Evolutionary conservation across 1,140 invertebrate species (phyloP), one percentile per base, ranked within the genome.

Genomic region (Bombus affinis): DNA sequence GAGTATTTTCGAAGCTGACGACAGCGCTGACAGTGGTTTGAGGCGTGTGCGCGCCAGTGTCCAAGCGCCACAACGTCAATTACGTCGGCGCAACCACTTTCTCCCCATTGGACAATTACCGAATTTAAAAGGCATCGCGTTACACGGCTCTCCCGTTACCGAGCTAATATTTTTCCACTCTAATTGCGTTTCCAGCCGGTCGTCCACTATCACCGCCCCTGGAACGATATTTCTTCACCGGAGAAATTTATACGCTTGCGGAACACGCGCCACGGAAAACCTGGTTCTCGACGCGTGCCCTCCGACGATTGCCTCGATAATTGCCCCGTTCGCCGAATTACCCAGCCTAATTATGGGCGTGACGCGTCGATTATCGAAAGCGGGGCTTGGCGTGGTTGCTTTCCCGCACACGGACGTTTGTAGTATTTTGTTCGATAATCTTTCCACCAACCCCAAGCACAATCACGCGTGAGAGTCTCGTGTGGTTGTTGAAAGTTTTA

Each of bases 121-220:
- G 86, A 90, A 90, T 90, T 90, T 90, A 90, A 90, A 90, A 90
- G 80, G 89, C 86, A 83, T 90, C 89, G 86, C 79, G 83, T 90
- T 90, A 90, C 89, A 59, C 68, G 44, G 82, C 47, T 85, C 88
- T 90, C 88, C 44, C 86, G 73, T 90, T 90, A 90, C 89, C 83
- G 42, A 83, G 88, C 88, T 88, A 90, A 89, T 90, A 90, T 90
- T 90, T 90, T 88, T 90, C 62, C 88, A 88, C 80, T 86, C 89
- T 90, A 90, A 90, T 90, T 88, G 88, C 71, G 86, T 73, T 57
- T 74, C 53, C 59, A 22, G 73, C 15, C 77, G 76, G 35, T 22
- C 32, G 42, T 28, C 70, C 32, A 42, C 73, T 18, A 37, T 28
- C 25, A 32, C 2, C 47, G 37, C 39, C 18, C 25, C 37, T 25